These are phyloP conservation scores for Ridgeia piscesae DNA, from an alignment of 1,140 invertebrate genomes.

Conservation along the genomic window DNA sequence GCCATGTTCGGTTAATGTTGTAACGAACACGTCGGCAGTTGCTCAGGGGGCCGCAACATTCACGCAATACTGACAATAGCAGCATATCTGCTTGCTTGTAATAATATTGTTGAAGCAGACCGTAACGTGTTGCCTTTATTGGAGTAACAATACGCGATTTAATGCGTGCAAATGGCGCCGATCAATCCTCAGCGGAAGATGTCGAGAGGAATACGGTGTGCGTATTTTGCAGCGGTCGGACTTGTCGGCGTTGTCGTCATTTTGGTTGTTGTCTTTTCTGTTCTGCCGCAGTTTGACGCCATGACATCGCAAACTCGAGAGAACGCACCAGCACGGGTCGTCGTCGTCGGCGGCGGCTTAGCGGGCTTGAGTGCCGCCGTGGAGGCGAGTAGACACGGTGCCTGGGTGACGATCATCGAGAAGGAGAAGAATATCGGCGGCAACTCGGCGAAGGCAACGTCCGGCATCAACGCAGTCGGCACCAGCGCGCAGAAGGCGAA, in stretches of 20 bases:
- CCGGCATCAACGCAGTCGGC: constrained; percentile 50
- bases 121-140: not conserved
- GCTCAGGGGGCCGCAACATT: not conserved
- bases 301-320: constrained; percentile 10
- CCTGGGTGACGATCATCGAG: constrained; percentile 46
- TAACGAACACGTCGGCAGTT: not conserved
- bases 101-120: not conserved
- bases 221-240: constrained; percentile 12
- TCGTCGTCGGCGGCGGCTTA: constrained; percentile 51
- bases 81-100: not conserved
- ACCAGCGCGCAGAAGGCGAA: constrained; percentile 42
- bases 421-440: constrained; percentile 49
- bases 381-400: constrained; percentile 43
- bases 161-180: not conserved
- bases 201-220: constrained; percentile 5
- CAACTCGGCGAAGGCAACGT: constrained; percentile 52
- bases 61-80: not conserved
- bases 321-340: constrained; percentile 28
- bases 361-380: constrained; percentile 49
- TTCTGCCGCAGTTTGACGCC: constrained; percentile 10
- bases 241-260: not conserved
- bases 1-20: not conserved
- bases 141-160: not conserved
- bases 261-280: constrained; percentile 3
- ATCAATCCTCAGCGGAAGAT: not conserved